Evolutionary conservation across 2,797 vertebrate species (phyloP), one percentile per base, ranked within the genome.

Genomic region (Anabas testudineus): DNA sequence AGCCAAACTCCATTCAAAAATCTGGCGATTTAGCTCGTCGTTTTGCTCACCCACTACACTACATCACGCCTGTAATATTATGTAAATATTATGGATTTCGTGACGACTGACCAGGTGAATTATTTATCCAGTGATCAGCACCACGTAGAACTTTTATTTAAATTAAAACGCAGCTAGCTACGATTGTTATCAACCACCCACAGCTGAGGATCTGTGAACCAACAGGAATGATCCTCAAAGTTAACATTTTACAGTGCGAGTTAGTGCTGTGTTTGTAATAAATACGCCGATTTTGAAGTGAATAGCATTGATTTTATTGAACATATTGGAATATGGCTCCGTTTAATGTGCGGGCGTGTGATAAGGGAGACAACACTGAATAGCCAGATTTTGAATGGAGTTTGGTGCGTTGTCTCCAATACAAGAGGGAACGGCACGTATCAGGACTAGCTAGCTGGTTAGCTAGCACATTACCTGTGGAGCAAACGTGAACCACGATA

Each of bases 1-100:
- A 9, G 43, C 88, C 82, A 65, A 48, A 87, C 76, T 85, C 84
- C 69, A 63, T 82, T 81, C 71, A 73, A 79, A 84, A 89, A 81
- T 26, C 57, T 5, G 19, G 1, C 9, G 2, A 68, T 87, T 83
- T 79, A 77, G 43, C n/a, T n/a, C 21, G 37, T 30, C 55, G 51
- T 37, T 46, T 15, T 49, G 43, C 9, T 21, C 7, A 65, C 71
- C 54, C 21, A 26, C 21, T 32, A 24, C 24, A 39, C 37, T 59
- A 34, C 3, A 26, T 0, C 3, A 9, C 49, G 19, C 49, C 13
- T 32, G 21, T 7, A 7, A 19, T 5, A 13, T 55, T 10, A 15
- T 62, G 19, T 2, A 10, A 0, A 62, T 12, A 0, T 22, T 22
- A 10, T 0, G 4, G 5, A 10, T n/a, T 28, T 22, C 2, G 16